These are phyloP conservation scores for Listrodromus nycthemerus DNA, from an alignment of 2,888 invertebrate species.

Conservation along the genomic window DNA sequence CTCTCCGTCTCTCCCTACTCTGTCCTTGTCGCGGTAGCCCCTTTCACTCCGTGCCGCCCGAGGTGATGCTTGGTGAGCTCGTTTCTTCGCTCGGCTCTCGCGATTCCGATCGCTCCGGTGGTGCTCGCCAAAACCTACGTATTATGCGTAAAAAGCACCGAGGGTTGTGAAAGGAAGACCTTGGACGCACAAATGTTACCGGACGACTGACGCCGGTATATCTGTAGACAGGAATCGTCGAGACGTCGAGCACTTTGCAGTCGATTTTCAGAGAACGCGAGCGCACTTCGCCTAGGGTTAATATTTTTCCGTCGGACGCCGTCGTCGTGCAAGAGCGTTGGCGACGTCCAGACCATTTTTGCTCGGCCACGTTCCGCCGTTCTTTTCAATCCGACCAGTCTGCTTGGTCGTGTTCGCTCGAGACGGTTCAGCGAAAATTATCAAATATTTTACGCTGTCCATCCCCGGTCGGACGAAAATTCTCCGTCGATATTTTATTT, in stretches of 20 bases:
- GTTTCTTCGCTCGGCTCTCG: conserved; percentile 43
- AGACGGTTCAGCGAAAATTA: too few species aligned
- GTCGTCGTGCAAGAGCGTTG: background rate
- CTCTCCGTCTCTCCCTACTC: conserved; percentile 32
- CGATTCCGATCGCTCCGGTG: conserved; percentile 29
- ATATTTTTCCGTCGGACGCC: conserved; percentile 24
- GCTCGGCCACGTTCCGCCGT: too few species aligned
- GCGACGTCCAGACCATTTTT: background rate
- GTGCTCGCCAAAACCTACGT: conserved; percentile 7
- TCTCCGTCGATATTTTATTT: too few species aligned
- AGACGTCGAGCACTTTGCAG: conserved; percentile 13
- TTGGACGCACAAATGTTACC: conserved; percentile 48
- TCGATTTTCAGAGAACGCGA: conserved; percentile 31
- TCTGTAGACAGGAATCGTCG: background rate
- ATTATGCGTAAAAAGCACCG: conserved; percentile 39
- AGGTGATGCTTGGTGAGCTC: conserved; percentile 56
- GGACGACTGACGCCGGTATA: conserved; percentile 24
- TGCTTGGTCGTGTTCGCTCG: too few species aligned
- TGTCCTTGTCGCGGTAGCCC: conserved; percentile 59
- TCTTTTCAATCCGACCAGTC: too few species aligned
- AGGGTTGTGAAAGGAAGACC: conserved; percentile 59
- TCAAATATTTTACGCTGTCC: too few species aligned
- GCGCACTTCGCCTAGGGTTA: conserved; percentile 17
- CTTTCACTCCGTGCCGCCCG: conserved; percentile 60
- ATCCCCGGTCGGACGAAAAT: too few species aligned